These are phyloP conservation scores for Spatulosminthurus flaviceps DNA, from an alignment of 2,888 invertebrate genomes.

Conservation along the genomic window DNA sequence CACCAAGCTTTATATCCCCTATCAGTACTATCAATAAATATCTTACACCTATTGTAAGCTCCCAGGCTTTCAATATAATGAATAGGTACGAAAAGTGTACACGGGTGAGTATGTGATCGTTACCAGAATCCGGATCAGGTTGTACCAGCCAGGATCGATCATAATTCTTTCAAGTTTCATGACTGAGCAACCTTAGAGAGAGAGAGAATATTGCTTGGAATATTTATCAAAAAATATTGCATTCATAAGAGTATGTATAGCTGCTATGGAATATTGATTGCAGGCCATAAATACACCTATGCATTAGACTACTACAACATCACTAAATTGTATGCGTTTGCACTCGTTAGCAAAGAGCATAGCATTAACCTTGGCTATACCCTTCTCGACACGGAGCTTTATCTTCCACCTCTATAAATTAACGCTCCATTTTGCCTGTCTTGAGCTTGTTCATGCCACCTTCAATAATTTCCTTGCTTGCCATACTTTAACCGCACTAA, in stretches of 20 bases:
- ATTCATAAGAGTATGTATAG: not conserved
- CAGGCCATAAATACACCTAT: too few species aligned
- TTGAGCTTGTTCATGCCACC: slow-evolving; percentile 14
- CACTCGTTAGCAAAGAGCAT: not conserved
- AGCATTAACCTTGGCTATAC: slow-evolving; percentile 6
- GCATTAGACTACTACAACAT: too few species aligned
- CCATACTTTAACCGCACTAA: not conserved
- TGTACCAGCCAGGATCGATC: slow-evolving; percentile 18
- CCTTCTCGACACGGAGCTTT: not conserved
- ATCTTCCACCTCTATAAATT: slow-evolving; percentile 4
- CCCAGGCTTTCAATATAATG: too few species aligned
- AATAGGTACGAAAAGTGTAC: too few species aligned
- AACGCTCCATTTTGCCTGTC: slow-evolving; percentile 18
- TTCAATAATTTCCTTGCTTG: slow-evolving; percentile 14
- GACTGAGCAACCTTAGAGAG: slow-evolving; percentile 12
- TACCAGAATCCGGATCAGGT: slow-evolving; percentile 18
- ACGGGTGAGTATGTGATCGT: not conserved
- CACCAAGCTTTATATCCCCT: not conserved
- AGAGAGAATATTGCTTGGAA: slow-evolving; percentile 3
- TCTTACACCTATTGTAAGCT: too few species aligned
- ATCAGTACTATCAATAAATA: not conserved
- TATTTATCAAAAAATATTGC: slow-evolving; percentile 10
- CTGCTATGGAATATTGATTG: slow-evolving; percentile 1
- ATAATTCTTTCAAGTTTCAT: slow-evolving; percentile 14
- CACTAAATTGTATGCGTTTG: not conserved